These are phyloP conservation scores for Heliocidaris erythrogramma DNA, from an alignment of 35 echinoderm and acorn worm genomes.

Conservation along the genomic window DNA sequence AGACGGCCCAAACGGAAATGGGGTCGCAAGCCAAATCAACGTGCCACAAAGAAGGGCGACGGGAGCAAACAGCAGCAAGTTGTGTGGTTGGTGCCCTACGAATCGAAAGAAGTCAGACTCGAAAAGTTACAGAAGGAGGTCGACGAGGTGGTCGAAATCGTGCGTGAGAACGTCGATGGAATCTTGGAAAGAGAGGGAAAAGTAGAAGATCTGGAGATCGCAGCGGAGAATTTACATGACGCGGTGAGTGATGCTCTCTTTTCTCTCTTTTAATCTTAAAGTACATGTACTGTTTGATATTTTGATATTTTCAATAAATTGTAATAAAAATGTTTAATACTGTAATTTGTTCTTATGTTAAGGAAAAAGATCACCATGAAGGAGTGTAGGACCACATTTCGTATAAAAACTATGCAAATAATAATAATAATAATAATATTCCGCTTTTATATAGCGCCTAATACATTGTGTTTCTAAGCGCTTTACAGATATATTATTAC, in stretches of 20 bases:
- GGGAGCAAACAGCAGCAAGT: not conserved
- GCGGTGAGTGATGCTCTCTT: not conserved
- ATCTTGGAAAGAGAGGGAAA: not conserved
- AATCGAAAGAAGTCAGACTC: not conserved
- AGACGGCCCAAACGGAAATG: not conserved
- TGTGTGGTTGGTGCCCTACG: not conserved
- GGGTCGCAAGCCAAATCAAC: not conserved
- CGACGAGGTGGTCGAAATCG: not conserved
- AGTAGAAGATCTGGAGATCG: not conserved
- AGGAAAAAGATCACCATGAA: no score
- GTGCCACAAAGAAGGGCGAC: not conserved
- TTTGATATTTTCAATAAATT: no score
- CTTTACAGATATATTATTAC: no score
- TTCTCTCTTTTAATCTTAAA: no score
- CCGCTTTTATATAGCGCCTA: no score
- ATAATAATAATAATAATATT: no score
- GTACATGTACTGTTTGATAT: no score
- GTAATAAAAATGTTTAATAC: no score
- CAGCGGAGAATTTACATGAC: not conserved
- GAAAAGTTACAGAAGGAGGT: not conserved
- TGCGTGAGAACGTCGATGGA: not conserved
- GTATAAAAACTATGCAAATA: no score
- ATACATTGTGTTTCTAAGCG: no score
- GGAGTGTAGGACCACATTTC: no score
- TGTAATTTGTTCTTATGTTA: no score